phyloP scores from a whole-genome alignment of 2,888 invertebrate species.

The Drosophila merina region DNA sequence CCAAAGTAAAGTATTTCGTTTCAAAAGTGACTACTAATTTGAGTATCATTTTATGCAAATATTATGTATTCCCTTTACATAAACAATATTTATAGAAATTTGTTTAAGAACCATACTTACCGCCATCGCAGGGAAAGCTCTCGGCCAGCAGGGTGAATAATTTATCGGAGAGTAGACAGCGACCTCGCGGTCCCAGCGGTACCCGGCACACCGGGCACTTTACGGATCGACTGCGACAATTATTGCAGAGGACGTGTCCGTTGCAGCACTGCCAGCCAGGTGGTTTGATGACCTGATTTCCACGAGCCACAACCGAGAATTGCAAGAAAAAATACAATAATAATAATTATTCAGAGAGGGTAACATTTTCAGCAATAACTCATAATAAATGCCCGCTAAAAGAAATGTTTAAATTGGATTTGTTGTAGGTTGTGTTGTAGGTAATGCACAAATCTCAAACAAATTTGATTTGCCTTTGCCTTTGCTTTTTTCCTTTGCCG shows the following conservation, averaged over 20 bases:
- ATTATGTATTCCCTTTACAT: constrained; percentile 9
- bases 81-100: constrained; percentile 4
- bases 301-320: constrained; percentile 3
- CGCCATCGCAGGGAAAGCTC: constrained; percentile 83
- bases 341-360: constrained; percentile 22
- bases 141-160: constrained; percentile 83
- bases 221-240: constrained; percentile 84
- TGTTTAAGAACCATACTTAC: constrained; percentile 60
- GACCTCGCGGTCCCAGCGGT: constrained; percentile 83
- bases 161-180: constrained; percentile 85
- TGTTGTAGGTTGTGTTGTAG: neutral
- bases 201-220: constrained; percentile 85
- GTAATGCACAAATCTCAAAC: constrained; percentile 20
- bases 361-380: constrained; percentile 19
- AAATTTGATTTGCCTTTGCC: constrained; percentile 24
- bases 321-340: neutral
- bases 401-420: too few species aligned
- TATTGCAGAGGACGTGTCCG: constrained; percentile 84
- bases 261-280: constrained; percentile 85
- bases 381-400: constrained; percentile 7
- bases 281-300: constrained; percentile 82
- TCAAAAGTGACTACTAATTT: constrained; percentile 59
- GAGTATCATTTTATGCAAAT: constrained; percentile 52
- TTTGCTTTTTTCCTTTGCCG: too few species aligned
- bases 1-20: neutral